Conservation (phyloP, 2,113 vertebrate genomes). For the Edolisoma coerulescens region DNA sequence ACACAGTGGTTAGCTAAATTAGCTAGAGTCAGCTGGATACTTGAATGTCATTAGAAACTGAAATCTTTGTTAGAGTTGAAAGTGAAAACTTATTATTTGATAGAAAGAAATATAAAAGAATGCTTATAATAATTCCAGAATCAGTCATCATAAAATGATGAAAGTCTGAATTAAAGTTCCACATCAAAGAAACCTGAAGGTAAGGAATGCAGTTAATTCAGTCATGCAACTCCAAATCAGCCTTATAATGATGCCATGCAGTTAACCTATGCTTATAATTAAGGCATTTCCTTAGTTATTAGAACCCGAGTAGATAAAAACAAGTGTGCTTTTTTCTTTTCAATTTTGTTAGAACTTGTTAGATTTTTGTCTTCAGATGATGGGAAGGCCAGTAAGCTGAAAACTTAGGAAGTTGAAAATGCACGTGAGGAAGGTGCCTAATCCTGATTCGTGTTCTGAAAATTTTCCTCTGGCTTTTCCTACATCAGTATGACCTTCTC, state of each 20-base stretch:
- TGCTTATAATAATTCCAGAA: neutral
- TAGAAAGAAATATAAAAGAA: neutral
- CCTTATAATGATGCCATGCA: neutral
- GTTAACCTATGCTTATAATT: neutral
- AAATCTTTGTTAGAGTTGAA: neutral
- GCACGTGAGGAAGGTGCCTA: neutral
- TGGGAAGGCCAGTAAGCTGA: neutral
- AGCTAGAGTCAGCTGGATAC: neutral
- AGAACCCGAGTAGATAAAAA: neutral
- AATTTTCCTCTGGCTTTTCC: neutral
- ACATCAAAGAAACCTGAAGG: slow-evolving; percentile 18
- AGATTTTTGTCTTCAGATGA: neutral
- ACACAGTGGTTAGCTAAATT: neutral
- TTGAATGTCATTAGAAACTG: neutral
- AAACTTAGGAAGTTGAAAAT: neutral
- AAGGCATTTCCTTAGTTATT: neutral
- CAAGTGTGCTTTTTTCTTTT: neutral
- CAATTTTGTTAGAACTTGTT: neutral
- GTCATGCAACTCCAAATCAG: neutral
- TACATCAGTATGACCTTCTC: neutral
- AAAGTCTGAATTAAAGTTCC: neutral
- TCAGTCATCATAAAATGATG: neutral
- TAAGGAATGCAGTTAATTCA: slow-evolving; percentile 10
- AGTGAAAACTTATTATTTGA: neutral
- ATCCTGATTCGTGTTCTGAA: neutral